These are phyloP conservation scores for Lineus longissimus DNA, from an alignment of 1,140 invertebrate species.

Conservation along the genomic window DNA sequence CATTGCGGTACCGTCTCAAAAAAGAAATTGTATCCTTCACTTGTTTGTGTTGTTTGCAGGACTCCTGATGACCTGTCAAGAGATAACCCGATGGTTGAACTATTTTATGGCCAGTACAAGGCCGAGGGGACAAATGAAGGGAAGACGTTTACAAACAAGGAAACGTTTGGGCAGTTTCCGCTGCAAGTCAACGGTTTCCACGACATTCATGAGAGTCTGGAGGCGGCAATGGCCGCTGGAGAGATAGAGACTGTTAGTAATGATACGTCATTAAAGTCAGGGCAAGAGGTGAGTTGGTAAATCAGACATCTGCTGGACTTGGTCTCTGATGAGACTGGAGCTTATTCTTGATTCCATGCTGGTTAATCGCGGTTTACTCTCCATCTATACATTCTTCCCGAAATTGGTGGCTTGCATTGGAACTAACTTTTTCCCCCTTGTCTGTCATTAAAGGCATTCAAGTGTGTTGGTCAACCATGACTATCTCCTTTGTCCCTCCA, in stretches of 20 bases:
- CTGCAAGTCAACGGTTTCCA: constrained; percentile 54
- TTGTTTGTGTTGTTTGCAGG: too few species aligned
- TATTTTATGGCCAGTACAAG: constrained; percentile 57
- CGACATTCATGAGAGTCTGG: constrained; percentile 55
- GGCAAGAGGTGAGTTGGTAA: constrained; percentile 45
- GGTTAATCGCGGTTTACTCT: too few species aligned
- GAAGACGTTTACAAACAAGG: constrained; percentile 47
- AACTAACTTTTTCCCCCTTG: too few species aligned
- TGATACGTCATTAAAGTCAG: constrained; percentile 40
- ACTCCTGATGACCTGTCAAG: background rate
- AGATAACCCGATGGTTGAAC: constrained; percentile 54
- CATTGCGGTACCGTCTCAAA: too few species aligned
- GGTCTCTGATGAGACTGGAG: too few species aligned
- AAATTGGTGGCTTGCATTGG: too few species aligned
- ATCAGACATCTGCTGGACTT: constrained; percentile 4
- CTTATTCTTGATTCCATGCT: too few species aligned
- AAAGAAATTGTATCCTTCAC: too few species aligned
- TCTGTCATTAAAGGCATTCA: too few species aligned
- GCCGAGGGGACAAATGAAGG: constrained; percentile 54
- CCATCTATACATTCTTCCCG: too few species aligned
- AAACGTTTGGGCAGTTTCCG: constrained; percentile 57
- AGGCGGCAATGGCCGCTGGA: constrained; percentile 52
- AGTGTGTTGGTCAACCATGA: too few species aligned
- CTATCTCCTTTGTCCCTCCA: too few species aligned
- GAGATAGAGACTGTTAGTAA: constrained; percentile 47